A percentile compares a stretch with the other conserved stretches of the same genome.
Evolutionary conservation across 2,888 invertebrate genomes (phyloP).

Genomic region (Eristalis intricaria): DNA sequence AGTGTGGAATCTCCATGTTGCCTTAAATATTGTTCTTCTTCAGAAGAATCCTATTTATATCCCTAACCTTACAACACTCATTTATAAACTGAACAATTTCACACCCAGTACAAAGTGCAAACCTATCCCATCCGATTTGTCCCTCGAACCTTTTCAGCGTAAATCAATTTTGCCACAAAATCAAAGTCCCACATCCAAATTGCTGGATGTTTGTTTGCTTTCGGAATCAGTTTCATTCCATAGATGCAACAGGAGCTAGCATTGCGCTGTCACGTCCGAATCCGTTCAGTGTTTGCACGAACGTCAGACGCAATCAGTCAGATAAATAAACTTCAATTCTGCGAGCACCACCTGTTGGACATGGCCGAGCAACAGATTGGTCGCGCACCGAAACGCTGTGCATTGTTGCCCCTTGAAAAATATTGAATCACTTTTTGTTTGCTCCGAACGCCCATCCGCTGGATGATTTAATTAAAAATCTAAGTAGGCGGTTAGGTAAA

Average conservation of each 20-base stretch:
- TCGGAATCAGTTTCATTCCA: constrained; percentile 7
- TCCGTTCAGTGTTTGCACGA: constrained; percentile 23
- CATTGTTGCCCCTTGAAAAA: background rate
- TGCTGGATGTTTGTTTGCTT: background rate
- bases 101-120: too few relatives aligned
- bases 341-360: constrained; percentile 41
- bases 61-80: too few relatives aligned
- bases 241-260: background rate
- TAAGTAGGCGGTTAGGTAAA: background rate
- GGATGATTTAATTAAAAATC: constrained; percentile 36
- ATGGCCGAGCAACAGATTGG: background rate
- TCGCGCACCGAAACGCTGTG: background rate
- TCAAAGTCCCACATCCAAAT: background rate
- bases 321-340: constrained; percentile 44
- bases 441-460: background rate
- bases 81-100: too few relatives aligned
- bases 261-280: constrained; percentile 31
- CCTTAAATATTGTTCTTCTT: too few relatives aligned
- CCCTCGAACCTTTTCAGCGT: background rate
- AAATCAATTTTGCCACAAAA: background rate
- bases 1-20: too few relatives aligned
- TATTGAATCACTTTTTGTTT: constrained; percentile 16
- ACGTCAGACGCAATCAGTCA: constrained; percentile 44
- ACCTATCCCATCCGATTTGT: background rate
- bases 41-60: too few relatives aligned